Evolutionary conservation across 2,888 invertebrate genomes (phyloP), one percentile per base, ranked within the genome.

Genomic region (Galeopsomyia nigrocyanea): DNA sequence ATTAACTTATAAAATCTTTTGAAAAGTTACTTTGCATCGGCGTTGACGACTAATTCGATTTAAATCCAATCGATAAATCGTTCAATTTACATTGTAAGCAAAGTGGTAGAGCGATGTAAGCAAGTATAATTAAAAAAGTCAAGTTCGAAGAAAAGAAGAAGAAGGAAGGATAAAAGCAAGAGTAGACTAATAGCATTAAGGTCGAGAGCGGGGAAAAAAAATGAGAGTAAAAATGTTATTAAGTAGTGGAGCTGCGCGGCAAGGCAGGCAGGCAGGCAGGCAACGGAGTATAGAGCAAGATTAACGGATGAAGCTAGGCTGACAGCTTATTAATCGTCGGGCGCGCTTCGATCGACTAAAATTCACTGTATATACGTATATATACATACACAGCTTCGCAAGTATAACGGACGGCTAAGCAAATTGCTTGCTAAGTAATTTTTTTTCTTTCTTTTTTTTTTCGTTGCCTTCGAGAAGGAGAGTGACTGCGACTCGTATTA

Each of bases 261-360:
- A 13, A 55, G 47, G 2, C 31, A 39, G n/a, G 19, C n/a, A 26
- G 21, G 14, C 47, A 19, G 17, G n/a, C 21, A n/a, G 10, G 53
- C 49, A 58, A 16, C 19, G 46, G 39, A 26, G 50, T 50, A 55
- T 22, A 39, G 39, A 46, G 57, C 66, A 26, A 71, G 71, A 77
- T 76, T 73, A 77, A 68, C 74, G 75, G 71, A 77, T 55, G 74
- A 76, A 77, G 75, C 72, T 62, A 61, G 74, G 66, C 75, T 73
- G 77, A 75, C 79, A 77, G 79, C 66, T 80, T 78, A 80, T 81
- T 81, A 83, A 81, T 79, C 80, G 80, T 78, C 71, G 79, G 77
- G 76, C 78, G 77, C 73, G 75, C 72, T 68, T 62, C 68, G 71
- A 75, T 75, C 68, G 71, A 61, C 75, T 75, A 68, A 71, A 75